Percentiles rank a stretch among this genome's conserved stretches.
Conservation (phyloP, 2,113 vertebrate genomes). For the Machaerirhynchus nigripectus region DNA sequence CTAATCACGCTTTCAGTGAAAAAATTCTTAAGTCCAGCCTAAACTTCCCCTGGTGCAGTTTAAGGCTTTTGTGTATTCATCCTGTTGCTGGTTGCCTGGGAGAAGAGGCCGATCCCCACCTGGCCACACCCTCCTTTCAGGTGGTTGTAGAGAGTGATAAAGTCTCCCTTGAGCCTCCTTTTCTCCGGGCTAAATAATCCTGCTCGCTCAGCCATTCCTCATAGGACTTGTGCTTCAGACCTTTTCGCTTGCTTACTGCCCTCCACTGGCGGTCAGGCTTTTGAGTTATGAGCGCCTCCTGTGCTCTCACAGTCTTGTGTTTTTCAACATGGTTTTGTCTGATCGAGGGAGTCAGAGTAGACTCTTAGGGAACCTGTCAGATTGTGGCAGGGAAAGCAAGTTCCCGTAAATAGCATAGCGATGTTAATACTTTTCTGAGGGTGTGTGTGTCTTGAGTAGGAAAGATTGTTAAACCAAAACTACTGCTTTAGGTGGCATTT, state of each 20-base stretch:
- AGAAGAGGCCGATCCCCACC: background rate
- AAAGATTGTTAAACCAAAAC: background rate
- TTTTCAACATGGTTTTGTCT: fast-evolving
- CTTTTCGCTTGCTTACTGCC: background rate
- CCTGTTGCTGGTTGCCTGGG: background rate
- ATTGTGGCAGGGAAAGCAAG: background rate
- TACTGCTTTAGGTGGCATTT: background rate
- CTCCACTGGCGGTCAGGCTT: background rate
- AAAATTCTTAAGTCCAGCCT: background rate
- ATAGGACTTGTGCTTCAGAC: background rate
- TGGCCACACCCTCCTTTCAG: no score
- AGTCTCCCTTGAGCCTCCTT: background rate
- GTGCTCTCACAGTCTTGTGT: fast-evolving
- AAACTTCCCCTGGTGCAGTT: background rate
- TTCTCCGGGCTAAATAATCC: background rate
- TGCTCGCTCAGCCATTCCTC: background rate
- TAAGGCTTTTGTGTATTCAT: background rate
- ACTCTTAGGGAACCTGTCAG: no score
- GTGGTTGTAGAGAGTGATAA: background rate
- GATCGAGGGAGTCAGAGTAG: fast-evolving
- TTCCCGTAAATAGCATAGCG: fast-evolving
- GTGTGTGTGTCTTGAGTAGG: background rate
- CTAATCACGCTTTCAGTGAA: background rate
- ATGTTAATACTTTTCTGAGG: fast-evolving
- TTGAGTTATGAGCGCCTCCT: fast-evolving